Conservation (phyloP, 1,140 invertebrate species). For the Paraescarpia echinospica region DNA sequence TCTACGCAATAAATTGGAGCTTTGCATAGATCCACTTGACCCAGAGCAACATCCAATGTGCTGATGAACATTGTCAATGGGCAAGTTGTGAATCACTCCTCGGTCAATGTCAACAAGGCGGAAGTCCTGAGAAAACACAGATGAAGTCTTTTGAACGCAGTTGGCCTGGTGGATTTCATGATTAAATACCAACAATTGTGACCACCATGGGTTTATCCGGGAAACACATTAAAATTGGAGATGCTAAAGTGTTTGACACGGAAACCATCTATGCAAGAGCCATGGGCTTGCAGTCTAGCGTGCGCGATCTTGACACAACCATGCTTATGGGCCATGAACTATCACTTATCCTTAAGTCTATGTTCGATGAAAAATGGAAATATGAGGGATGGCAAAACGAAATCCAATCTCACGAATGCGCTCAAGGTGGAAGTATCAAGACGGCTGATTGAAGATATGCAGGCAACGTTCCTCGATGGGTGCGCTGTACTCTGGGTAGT, state of each 20-base stretch:
- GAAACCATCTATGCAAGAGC: slow-evolving; percentile 17
- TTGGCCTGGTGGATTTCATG: slow-evolving; percentile 9
- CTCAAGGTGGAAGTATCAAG: neutral
- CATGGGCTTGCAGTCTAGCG: slow-evolving; percentile 1
- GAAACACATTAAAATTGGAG: slow-evolving; percentile 15
- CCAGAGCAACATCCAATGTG: neutral
- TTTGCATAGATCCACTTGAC: neutral
- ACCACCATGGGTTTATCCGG: no score
- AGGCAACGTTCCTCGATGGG: neutral
- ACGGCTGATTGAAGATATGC: neutral
- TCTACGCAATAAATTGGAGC: neutral
- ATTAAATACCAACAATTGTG: neutral
- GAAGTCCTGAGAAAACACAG: neutral
- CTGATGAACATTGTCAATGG: neutral
- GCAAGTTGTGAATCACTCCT: neutral
- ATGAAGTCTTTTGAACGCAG: slow-evolving; percentile 6
- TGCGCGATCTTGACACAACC: neutral
- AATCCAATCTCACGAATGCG: slow-evolving; percentile 13
- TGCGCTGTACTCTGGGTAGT: neutral
- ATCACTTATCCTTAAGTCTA: neutral
- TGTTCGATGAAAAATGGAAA: slow-evolving; percentile 16
- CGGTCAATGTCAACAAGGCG: neutral
- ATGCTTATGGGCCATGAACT: slow-evolving; percentile 8
- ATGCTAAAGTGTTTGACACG: slow-evolving; percentile 4
- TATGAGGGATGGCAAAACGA: slow-evolving; percentile 10